Base-by-base conservation (phyloP, 2,888 invertebrate species). In the Nemurella pictetii region DNA sequence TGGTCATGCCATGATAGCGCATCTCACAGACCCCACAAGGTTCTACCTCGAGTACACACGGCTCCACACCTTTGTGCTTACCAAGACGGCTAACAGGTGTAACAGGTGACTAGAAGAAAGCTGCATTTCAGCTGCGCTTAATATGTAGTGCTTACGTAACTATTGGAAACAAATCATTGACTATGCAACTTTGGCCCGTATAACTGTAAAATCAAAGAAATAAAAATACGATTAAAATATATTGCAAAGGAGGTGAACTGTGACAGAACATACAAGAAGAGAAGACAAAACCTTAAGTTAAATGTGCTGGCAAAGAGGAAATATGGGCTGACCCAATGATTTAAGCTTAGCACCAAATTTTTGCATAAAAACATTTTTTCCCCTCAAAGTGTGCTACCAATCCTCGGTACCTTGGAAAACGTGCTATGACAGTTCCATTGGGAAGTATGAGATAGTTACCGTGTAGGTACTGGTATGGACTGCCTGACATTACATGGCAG, bases 111-210 rank as follows among this genome's bases (percentile, higher is more conserved):
- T 82, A 82, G 82, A 82, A 82, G 80, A 4, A 26, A 55, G 55
- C n/a, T 55, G 82, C 27, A 28, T 78, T 78, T 78, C 9, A 26
- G 80, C 32, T 81, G 36, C 80, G 20, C 35, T 81, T 81, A 30
- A 78, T 30, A 55, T 55, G 55, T 75, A 84, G 83, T 78, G 85
- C 87, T 88, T 88, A 87, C 87, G 88, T 87, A 87, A 84, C 89
- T 89, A 93, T 91, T 89, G 97, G 97, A 93, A 97, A 97, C 91
- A 96, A 94, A 92, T 96, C 96, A 95, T 97, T 96, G 92, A 97
- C 96, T 92, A 95, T 95, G 93, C 95, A 93, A 93, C 96, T 96
- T 93, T 97, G 97, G 93, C 96, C 96, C 93, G 95, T 93, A 94
- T 97, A 97, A 93, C 97, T 97, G 95, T 91, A 95, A 95, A 93